Conservation (phyloP, 2,797 vertebrate species). For the Danio tinwini region DNA sequence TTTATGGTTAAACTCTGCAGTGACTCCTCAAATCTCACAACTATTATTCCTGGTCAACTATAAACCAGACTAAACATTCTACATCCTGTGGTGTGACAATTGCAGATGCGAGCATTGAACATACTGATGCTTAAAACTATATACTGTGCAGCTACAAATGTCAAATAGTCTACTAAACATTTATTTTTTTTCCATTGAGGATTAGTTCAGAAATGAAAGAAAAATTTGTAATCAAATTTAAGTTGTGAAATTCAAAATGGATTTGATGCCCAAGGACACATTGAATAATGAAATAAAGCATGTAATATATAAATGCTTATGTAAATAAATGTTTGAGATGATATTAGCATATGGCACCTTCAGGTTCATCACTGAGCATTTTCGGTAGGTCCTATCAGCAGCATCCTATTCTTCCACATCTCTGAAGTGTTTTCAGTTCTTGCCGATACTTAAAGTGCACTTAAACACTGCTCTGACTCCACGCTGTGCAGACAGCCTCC, state of each 20-base stretch:
- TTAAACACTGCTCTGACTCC: slow-evolving; percentile 49
- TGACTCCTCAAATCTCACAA: no score
- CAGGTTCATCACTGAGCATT: slow-evolving; percentile 3
- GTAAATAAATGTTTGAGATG: not conserved
- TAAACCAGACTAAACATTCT: no score
- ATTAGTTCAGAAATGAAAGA: not conserved
- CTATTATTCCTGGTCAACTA: no score
- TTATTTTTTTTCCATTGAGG: not conserved
- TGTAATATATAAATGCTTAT: not conserved
- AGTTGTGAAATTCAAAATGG: not conserved
- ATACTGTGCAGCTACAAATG: not conserved
- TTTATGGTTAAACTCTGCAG: no score
- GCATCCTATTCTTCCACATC: slow-evolving; percentile 18
- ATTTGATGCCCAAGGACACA: not conserved
- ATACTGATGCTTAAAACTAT: no score
- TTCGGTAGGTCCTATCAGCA: slow-evolving; percentile 5
- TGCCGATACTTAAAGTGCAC: slow-evolving; percentile 54
- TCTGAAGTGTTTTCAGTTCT: slow-evolving; percentile 15
- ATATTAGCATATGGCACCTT: not conserved
- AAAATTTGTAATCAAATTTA: no score
- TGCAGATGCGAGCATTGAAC: no score
- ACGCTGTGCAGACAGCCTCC: slow-evolving; percentile 55
- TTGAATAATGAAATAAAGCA: not conserved
- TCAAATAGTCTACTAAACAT: not conserved
- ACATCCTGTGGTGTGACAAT: no score